A percentile compares a stretch with the other conserved stretches of the same genome.
Evolutionary conservation across 2,888 invertebrate genomes (phyloP).

Genomic region (Drosophila falleni): DNA sequence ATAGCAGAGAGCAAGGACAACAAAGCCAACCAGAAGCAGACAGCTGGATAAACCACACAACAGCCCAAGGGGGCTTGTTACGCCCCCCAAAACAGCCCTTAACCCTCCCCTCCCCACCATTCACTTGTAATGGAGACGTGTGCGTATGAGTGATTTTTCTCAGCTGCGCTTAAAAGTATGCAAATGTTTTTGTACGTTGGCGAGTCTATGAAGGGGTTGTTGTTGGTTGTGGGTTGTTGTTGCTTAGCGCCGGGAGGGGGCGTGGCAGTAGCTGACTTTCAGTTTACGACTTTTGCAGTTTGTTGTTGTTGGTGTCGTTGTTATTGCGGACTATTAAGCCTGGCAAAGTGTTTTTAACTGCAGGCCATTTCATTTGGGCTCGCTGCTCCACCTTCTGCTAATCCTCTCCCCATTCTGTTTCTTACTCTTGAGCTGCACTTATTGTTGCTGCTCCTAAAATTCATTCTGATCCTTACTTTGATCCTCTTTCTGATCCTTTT

Average conservation of each 20-base stretch:
- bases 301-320: constrained; percentile 28
- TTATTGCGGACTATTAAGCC: constrained; percentile 54
- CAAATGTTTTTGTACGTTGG: constrained; percentile 73
- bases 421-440: neutral
- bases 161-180: constrained; percentile 81
- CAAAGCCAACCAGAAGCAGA: constrained; percentile 60
- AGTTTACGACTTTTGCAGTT: constrained; percentile 60
- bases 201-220: constrained; percentile 41
- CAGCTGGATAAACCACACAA: constrained; percentile 53
- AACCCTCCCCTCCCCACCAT: neutral
- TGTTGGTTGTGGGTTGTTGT: constrained; percentile 52
- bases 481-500: neutral
- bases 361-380: constrained; percentile 80
- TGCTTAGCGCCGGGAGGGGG: constrained; percentile 30
- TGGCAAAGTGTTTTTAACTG: constrained; percentile 80
- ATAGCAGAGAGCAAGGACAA: constrained; percentile 70
- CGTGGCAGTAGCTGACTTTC: constrained; percentile 71
- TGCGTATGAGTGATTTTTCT: constrained; percentile 83
- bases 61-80: constrained; percentile 64
- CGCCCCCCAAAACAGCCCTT: constrained; percentile 49
- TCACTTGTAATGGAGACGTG: constrained; percentile 56
- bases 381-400: neutral
- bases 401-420: neutral
- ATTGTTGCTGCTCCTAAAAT: neutral
- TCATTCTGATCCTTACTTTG: neutral